A percentile compares a stretch with the other conserved stretches of the same genome.
Conservation (phyloP, 2,113 vertebrate species). For the Sterna hirundo region DNA sequence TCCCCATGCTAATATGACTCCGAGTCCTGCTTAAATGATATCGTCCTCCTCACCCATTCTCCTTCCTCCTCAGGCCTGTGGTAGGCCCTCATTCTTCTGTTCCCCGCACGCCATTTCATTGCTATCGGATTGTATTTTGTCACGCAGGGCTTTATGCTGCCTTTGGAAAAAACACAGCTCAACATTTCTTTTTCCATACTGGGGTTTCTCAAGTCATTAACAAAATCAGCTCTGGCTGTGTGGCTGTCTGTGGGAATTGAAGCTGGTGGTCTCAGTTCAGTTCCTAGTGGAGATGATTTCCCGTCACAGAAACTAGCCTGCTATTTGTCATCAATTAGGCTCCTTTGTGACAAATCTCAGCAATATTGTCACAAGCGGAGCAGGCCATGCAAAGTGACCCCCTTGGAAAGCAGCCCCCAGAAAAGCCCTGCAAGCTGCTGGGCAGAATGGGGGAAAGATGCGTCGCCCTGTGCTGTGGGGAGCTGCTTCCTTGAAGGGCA, state of each 20-base stretch:
- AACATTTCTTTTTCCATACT: background rate
- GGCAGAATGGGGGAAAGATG: background rate
- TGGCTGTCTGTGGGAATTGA: background rate
- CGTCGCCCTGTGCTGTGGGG: background rate
- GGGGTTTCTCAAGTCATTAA: background rate
- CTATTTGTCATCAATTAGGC: background rate
- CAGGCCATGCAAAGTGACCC: background rate
- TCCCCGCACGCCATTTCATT: background rate
- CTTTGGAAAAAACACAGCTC: constrained; percentile 11
- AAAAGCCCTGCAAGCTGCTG: background rate
- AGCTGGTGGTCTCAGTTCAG: background rate
- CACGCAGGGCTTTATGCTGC: background rate
- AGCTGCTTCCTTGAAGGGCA: background rate
- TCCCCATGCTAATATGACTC: constrained; percentile 60
- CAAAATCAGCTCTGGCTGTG: background rate
- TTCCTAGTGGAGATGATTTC: constrained; percentile 1
- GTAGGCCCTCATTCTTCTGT: background rate
- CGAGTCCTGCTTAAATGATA: constrained; percentile 59
- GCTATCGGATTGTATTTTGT: background rate
- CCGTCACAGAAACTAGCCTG: background rate
- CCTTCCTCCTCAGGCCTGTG: background rate
- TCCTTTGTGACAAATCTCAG: background rate
- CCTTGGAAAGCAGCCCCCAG: background rate
- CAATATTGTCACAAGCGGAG: background rate
- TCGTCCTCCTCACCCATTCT: constrained; percentile 28